Evolutionary conservation across 30 jellyfish, hydroid and myxozoan species (phyloP).

Genomic region (Hydractinia echinata): DNA sequence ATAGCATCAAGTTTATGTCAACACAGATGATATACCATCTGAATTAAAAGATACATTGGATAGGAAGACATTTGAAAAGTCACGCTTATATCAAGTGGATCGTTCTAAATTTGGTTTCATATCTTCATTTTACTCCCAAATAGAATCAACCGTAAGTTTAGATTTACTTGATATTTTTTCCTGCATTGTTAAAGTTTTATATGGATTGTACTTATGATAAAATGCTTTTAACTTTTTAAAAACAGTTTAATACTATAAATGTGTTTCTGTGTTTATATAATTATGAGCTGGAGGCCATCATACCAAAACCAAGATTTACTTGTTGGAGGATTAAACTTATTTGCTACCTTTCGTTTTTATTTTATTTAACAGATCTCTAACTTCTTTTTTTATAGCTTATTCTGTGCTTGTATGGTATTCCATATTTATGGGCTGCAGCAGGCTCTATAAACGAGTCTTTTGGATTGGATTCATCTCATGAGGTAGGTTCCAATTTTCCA

Average conservation of each 20-base stretch:
- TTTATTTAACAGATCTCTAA: neutral
- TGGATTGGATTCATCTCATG: slow-evolving; percentile 72
- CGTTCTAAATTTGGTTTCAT: slow-evolving; percentile 70
- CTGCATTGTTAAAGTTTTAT: neutral
- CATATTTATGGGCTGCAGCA: slow-evolving; percentile 72
- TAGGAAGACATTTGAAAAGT: slow-evolving; percentile 70
- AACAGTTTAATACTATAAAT: neutral
- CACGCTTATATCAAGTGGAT: slow-evolving; percentile 79
- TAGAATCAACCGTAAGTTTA: slow-evolving; percentile 73
- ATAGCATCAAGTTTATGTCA: slow-evolving; percentile 60
- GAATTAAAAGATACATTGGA: slow-evolving; percentile 60
- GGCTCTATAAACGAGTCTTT: slow-evolving; percentile 36
- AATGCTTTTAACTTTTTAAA: neutral
- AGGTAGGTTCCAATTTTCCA: slow-evolving; percentile 35
- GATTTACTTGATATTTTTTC: neutral
- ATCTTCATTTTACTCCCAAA: slow-evolving; percentile 65
- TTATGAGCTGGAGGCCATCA: neutral
- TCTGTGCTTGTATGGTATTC: slow-evolving; percentile 63
- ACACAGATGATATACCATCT: slow-evolving; percentile 73
- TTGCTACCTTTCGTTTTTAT: too few species aligned
- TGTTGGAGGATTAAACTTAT: too few species aligned
- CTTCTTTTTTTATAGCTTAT: slow-evolving; percentile 44
- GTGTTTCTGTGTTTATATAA: neutral
- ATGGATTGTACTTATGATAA: neutral
- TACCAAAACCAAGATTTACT: neutral